Evolutionary conservation across 2,113 vertebrate species (phyloP), one percentile per base, ranked within the genome.

Genomic region (Parus major): DNA sequence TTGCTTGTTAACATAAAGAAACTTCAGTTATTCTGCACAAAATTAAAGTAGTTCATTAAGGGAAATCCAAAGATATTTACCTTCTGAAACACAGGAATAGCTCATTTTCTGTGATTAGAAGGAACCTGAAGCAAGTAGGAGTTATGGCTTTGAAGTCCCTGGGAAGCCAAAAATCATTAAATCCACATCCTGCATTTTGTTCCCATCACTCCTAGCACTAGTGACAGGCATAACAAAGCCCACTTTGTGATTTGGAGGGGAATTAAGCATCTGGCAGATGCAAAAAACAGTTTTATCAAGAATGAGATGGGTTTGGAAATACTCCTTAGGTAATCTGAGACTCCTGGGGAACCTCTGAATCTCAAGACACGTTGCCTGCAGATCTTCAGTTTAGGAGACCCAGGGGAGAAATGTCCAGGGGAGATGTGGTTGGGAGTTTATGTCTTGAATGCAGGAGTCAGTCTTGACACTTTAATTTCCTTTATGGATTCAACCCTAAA

Each of bases 281-380:
- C 39, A 60, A 78, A 90, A 90, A 81, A 77, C 33, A 52, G 29
- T 80, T 90, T 88, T 49, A 53, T 65, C 71, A 69, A 61, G 28
- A 86, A 20, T 20, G 86, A 52, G 33, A 44, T 17, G 28, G 10
- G 8, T 92, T 86, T 78, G 88, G 60, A 86, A 78, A 59, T 15
- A n/a, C 15, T 93, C 33, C 52, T 53, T 8, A 66, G 52, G 47
- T 78, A 80, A 84, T 11, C 39, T 63, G 41, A 36, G 39, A 25
- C 44, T 77, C 27, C 60, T 71, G 69, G 35, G 46, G 64, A 88
- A 46, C n/a, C 29, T 93, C 44, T 73, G 56, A 64, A 35, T 69
- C 63, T 53, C 0, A 0, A 72, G 35, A 46, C 46, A 41, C 0
- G 0, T 22, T 80, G n/a, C 29, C 63, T 82, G 57, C 29, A 76